Evolutionary conservation across 1,140 invertebrate genomes (phyloP).

Genomic region (Stenopsyche tienmushanensis): DNA sequence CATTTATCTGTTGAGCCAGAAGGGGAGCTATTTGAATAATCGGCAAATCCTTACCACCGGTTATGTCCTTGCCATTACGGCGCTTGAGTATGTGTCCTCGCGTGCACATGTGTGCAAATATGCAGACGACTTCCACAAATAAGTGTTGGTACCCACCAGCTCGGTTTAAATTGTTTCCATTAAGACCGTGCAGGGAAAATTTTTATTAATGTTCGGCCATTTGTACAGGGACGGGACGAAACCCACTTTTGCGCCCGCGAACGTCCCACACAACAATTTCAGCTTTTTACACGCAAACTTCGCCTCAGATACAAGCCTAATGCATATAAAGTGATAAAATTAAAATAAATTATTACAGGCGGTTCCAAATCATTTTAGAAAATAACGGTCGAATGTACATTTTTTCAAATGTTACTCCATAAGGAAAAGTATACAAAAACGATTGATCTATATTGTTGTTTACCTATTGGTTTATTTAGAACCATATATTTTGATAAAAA

Average conservation of each 20-base stretch:
- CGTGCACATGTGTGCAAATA: neutral
- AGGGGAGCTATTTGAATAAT: slow-evolving; percentile 26
- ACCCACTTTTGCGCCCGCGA: slow-evolving; percentile 13
- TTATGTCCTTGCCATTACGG: slow-evolving; percentile 11
- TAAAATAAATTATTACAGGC: neutral
- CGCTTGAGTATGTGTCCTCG: no score
- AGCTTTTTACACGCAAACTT: neutral
- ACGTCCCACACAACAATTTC: neutral
- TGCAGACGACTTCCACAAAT: no score
- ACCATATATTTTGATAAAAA: no score
- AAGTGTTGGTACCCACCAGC: no score
- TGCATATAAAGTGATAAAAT: neutral
- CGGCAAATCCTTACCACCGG: slow-evolving; percentile 22
- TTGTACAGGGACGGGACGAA: slow-evolving; percentile 15
- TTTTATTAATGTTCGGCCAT: slow-evolving; percentile 27
- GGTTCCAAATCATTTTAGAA: neutral
- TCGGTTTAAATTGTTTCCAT: slow-evolving; percentile 29
- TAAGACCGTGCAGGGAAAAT: slow-evolving; percentile 21
- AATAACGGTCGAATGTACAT: no score
- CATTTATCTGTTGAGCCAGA: slow-evolving; percentile 12
- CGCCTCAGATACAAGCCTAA: neutral
- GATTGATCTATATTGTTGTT: no score
- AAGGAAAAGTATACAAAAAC: no score
- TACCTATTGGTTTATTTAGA: no score
- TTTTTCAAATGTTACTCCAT: no score